A percentile compares a stretch with the other conserved stretches of the same genome.
phyloP scores from a whole-genome alignment of 2,888 invertebrate genomes.

The Halictus quadricinctus region DNA sequence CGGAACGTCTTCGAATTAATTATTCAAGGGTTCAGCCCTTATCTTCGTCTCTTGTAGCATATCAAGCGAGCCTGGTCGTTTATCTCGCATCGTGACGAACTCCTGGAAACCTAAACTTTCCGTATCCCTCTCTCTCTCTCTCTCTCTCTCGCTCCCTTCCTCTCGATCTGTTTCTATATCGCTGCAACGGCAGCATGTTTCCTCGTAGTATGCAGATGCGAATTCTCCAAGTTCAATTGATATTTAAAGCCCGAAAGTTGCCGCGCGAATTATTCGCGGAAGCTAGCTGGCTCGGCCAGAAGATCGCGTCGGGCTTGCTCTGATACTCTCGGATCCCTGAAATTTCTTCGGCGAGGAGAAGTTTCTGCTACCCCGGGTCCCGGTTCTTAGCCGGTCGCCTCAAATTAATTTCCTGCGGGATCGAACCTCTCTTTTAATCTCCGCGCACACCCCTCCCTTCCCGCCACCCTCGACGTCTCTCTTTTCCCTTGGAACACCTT shows the following conservation, averaged over 20 bases:
- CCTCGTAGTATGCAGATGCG: constrained; percentile 23
- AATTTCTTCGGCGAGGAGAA: constrained; percentile 11
- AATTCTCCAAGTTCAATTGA: constrained; percentile 39
- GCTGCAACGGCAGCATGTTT: not conserved
- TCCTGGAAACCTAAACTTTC: constrained; percentile 5
- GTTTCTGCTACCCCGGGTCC: not conserved
- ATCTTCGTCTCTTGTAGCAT: constrained; percentile 7
- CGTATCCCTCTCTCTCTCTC: not conserved
- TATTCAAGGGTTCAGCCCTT: constrained; percentile 26
- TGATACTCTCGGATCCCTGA: constrained; percentile 17
- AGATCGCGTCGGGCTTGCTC: not conserved
- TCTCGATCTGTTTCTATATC: not conserved
- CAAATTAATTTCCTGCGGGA: constrained; percentile 31
- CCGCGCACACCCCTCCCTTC: constrained; percentile 1
- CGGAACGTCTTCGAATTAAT: constrained; percentile 25
- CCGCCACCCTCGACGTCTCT: not conserved
- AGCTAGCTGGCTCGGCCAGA: not conserved
- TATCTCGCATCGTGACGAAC: constrained; percentile 23
- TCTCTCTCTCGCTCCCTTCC: not conserved
- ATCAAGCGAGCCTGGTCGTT: constrained; percentile 23
- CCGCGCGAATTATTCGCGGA: constrained; percentile 14
- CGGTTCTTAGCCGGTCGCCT: not conserved
- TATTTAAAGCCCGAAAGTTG: constrained; percentile 29
- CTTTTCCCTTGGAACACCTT: not conserved
- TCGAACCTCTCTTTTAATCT: constrained; percentile 8